These are phyloP conservation scores for Menura novaehollandiae DNA, from an alignment of 2,113 vertebrate genomes.

Conservation along the genomic window DNA sequence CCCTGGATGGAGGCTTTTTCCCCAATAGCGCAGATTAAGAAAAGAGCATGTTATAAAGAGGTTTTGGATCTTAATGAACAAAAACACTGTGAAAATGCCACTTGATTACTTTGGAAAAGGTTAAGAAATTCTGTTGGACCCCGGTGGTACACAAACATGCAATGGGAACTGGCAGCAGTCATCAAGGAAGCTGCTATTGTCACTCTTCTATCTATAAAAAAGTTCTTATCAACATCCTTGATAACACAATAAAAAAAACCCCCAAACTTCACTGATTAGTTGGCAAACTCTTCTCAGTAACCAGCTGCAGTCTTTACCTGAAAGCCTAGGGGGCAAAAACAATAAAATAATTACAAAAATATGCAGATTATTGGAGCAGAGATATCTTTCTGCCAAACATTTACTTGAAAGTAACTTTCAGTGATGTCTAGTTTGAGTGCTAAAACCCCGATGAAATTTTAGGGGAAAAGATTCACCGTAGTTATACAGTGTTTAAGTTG, in stretches of 20 bases:
- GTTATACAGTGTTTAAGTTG: not conserved
- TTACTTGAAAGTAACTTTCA: not conserved
- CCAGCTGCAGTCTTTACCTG: not conserved
- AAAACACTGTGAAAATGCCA: not conserved
- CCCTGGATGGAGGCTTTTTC: not conserved
- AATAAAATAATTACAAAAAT: not conserved
- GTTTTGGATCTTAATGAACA: not conserved
- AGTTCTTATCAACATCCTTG: not conserved
- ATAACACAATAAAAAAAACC: not conserved
- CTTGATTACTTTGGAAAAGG: not conserved
- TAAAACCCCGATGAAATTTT: not conserved
- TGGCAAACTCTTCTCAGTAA: not conserved
- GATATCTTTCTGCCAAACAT: not conserved
- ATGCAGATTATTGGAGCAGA: not conserved
- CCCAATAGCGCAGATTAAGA: fast-evolving
- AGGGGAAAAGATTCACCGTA: not conserved
- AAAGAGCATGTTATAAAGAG: not conserved
- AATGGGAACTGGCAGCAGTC: not conserved
- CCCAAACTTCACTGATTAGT: not conserved
- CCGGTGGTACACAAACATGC: not conserved
- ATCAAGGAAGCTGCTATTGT: not conserved
- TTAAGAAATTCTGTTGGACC: not conserved
- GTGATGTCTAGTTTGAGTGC: not conserved
- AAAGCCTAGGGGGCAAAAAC: not conserved
- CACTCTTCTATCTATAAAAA: not conserved